phyloP scores from a whole-genome alignment of 2,113 vertebrate genomes.

The Hypocryptadius cinnamomeus region DNA sequence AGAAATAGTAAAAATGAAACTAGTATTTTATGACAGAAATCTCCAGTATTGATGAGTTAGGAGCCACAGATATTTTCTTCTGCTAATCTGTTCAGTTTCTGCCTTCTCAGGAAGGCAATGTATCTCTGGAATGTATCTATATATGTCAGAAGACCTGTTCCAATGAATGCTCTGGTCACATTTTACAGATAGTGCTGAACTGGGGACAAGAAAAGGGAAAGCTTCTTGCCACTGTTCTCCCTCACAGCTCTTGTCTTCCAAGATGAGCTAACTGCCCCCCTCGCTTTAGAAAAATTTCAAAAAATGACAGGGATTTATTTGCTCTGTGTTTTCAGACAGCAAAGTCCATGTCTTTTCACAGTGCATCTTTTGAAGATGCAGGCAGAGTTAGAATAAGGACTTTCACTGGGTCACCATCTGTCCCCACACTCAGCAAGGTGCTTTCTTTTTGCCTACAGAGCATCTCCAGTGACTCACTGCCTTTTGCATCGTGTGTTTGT shows the following conservation, averaged over 20 bases:
- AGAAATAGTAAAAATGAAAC: not conserved
- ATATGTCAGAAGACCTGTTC: not conserved
- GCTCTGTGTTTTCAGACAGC: not conserved
- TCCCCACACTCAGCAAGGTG: not conserved
- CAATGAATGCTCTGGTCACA: not conserved
- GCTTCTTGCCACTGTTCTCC: not conserved
- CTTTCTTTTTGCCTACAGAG: not conserved
- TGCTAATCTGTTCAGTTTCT: not conserved
- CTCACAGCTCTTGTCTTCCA: not conserved
- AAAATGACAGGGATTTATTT: not conserved
- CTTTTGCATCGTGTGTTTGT: not conserved
- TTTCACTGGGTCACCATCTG: not conserved
- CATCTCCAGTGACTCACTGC: not conserved
- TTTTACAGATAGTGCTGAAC: not conserved
- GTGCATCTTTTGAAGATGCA: not conserved
- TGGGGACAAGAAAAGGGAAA: not conserved
- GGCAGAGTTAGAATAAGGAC: not conserved
- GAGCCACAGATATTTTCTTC: not conserved
- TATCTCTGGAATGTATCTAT: not conserved
- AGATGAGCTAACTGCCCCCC: not conserved
- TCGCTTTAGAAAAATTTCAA: not conserved
- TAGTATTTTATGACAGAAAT: not conserved
- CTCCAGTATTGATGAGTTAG: not conserved
- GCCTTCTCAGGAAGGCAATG: not conserved
- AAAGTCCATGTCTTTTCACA: not conserved